Conservation (phyloP, 2,888 invertebrate genomes). For the Ophion slaviceki region DNA sequence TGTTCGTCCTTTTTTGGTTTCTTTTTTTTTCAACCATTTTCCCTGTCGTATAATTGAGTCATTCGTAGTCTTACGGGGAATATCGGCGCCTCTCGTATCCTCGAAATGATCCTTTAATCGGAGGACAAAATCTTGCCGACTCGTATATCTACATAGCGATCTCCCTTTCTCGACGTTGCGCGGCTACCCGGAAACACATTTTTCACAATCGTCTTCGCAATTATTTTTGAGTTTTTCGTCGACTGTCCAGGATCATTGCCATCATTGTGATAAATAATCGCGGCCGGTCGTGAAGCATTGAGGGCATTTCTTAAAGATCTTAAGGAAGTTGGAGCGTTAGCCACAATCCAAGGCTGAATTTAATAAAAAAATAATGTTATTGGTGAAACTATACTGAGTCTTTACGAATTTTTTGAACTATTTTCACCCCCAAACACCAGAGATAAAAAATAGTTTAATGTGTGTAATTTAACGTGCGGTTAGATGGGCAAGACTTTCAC, state of each 20-base stretch:
- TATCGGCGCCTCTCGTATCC: conserved; percentile 8
- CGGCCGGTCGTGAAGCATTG: background rate
- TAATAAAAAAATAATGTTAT: no score
- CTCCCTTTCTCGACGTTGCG: background rate
- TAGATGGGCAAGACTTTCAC: no score
- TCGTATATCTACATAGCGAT: no score
- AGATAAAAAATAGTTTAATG: no score
- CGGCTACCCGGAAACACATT: background rate
- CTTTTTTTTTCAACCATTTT: background rate
- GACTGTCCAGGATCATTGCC: background rate
- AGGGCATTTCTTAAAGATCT: background rate
- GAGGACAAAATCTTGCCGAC: conserved; percentile 2
- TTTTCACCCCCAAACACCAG: no score
- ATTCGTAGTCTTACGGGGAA: conserved; percentile 35
- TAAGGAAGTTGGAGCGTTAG: background rate
- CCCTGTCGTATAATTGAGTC: conserved; percentile 36
- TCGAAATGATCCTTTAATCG: conserved; percentile 42
- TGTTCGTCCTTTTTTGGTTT: background rate
- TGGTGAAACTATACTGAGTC: no score
- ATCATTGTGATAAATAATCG: background rate
- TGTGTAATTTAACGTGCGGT: no score
- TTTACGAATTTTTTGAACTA: no score
- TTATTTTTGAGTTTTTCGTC: background rate
- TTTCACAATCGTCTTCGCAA: background rate
- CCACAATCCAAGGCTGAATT: no score